Evolutionary conservation across 2,113 vertebrate genomes (phyloP), one percentile per base, ranked within the genome.

Genomic region (Alectura lathami): DNA sequence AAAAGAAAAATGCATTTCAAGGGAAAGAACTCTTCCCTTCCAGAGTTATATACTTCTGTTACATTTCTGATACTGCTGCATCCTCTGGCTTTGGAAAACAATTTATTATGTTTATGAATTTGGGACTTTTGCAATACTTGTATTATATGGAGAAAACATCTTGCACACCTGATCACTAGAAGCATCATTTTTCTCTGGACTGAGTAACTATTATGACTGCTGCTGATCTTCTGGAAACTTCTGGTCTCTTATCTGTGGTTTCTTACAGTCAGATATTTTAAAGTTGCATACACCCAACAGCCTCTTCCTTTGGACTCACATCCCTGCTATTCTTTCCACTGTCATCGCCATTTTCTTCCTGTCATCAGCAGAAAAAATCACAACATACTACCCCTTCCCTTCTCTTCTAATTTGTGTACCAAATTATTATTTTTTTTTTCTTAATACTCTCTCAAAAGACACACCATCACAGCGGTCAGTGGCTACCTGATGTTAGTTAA

Each of bases 401-500:
- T 68, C n/a, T n/a, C n/a, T n/a, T n/a, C n/a, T n/a, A n/a, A n/a
- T n/a, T n/a, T n/a, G n/a, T n/a, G n/a, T n/a, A n/a, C n/a, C n/a
- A n/a, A n/a, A n/a, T n/a, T n/a, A n/a, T n/a, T n/a, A n/a, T n/a
- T n/a, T n/a, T n/a, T n/a, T 22, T 13, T 14, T 38, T 40, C 21
- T 29, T 70, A 36, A 69, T 22, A 78, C 16, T 22, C 54, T 77
- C 67, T 63, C 69, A 81, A 88, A 74, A 74, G 60, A 74, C 15
- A 73, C 32, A 62, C 17, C 26, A 53, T 36, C 2, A 2, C 32
- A 67, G 17, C 60, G 40, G 60, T 26, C 62, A 72, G 69, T 40
- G 77, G 29, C 62, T 78, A 43, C 32, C 67, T 84, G 50, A 59
- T 26, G 50, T 80, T 13, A 29, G 34, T 89, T 92, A 95, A 88